These are phyloP conservation scores for Thera obeliscata DNA, from an alignment of 2,888 invertebrate species.

Conservation along the genomic window DNA sequence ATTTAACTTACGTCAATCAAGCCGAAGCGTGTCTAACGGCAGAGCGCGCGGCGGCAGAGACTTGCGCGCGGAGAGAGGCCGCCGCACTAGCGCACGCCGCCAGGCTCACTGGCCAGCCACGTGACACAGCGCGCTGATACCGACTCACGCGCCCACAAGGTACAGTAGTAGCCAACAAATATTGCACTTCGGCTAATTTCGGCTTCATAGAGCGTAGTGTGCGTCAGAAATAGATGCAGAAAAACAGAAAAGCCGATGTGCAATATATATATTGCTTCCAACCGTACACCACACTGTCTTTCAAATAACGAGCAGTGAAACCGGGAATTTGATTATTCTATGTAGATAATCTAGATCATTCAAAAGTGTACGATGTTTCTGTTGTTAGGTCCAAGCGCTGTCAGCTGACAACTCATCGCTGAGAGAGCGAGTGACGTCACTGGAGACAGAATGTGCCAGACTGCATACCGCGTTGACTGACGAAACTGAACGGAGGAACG, in stretches of 20 bases:
- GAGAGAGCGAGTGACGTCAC: constrained; percentile 54
- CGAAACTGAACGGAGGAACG: constrained; percentile 62
- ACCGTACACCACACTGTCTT: no score
- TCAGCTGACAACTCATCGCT: constrained; percentile 68
- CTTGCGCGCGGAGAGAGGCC: constrained; percentile 71
- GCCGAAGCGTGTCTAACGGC: constrained; percentile 61
- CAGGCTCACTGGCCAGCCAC: constrained; percentile 64
- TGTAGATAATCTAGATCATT: no score
- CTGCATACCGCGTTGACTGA: constrained; percentile 53
- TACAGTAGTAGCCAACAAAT: no score
- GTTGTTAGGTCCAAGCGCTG: constrained; percentile 67
- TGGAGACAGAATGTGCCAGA: constrained; percentile 52
- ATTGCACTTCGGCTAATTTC: no score
- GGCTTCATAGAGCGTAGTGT: no score
- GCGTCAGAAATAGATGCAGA: no score
- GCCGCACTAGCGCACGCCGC: constrained; percentile 72
- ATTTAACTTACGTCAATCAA: no score
- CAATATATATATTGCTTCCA: no score
- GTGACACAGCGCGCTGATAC: constrained; percentile 52
- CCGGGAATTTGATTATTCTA: no score
- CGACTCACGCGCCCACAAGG: constrained; percentile 51
- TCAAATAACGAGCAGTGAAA: no score
- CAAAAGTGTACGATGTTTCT: neutral
- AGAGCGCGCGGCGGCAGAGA: constrained; percentile 67
- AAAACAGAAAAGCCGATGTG: no score